Conservation (phyloP, 2,888 invertebrate genomes). For the Rhaphigaster nebulosa region DNA sequence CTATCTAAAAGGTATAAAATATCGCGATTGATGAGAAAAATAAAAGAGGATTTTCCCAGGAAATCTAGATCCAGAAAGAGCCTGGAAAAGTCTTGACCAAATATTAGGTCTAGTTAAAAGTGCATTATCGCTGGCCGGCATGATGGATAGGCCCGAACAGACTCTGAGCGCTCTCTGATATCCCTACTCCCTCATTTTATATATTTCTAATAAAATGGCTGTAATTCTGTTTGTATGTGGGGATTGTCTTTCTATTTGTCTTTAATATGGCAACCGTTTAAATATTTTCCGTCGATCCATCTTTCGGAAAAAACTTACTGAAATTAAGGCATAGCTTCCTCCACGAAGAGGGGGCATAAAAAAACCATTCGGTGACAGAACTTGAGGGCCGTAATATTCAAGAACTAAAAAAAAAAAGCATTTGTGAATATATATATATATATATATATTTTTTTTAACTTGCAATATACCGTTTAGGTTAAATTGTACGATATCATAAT, state of each 20-base stretch:
- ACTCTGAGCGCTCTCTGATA: background rate
- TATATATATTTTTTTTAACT: too few relatives aligned
- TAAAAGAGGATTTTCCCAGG: conserved; percentile 13
- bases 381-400: too few relatives aligned
- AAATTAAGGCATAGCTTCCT: background rate
- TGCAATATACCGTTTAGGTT: too few relatives aligned
- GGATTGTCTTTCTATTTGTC: conserved; percentile 8
- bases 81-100: conserved; percentile 35
- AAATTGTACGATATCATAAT: too few relatives aligned
- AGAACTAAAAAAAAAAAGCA: too few relatives aligned
- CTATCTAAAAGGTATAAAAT: too few relatives aligned
- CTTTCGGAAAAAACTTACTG: background rate
- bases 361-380: background rate
- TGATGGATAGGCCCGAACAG: background rate
- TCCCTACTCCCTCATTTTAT: background rate
- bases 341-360: background rate
- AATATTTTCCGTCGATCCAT: conserved; percentile 18
- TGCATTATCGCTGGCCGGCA: background rate
- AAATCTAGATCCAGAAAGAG: conserved; percentile 29
- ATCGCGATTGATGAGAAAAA: conserved; percentile 42
- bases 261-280: background rate
- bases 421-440: too few relatives aligned
- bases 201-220: conserved; percentile 35
- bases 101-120: conserved; percentile 50
- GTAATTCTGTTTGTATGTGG: background rate